Base-by-base conservation (phyloP, 1,140 invertebrate species). In the Drosophila mayri region DNA sequence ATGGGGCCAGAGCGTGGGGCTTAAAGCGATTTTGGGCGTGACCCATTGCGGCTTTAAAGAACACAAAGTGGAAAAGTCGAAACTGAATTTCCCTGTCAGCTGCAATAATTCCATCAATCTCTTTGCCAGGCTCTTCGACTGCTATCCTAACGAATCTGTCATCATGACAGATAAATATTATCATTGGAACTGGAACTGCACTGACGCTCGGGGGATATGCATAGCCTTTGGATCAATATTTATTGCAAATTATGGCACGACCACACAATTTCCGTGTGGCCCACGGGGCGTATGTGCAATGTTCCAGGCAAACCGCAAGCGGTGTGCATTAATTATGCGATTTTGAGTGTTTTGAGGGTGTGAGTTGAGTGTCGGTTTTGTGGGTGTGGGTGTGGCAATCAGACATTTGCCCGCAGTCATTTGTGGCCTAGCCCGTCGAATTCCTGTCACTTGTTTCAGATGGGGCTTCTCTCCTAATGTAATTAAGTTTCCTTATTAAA, bases 221-320 rank as follows among this genome's bases (percentile, higher is more conserved):
- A 30, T 20, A 32, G 30, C 30, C 41, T 25, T 37, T 59, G 61
- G 62, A 77, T 68, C 73, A 77, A 77, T 77, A 77, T 77, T 65
- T 66, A 84, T 68, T 44, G 62, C 49, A 62, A 66, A 76, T 60
- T 70, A 66, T 55, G 55, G 37, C 47, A 22, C 55, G 38, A 25
- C 25, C 46, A 47, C 43, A 76, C 67, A 44, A 35, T 57, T 38
- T 54, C 18, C 43, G 47, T 41, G 60, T 54, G 40, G 49, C 47
- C 49, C 61, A 79, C 47, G 46, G 40, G 70, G 64, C 76, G 76
- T 72, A 76, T 83, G 76, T 60, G 60, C 74, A 54, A 83, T 60
- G 71, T 67, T 60, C 44, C 32, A 40, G 43, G 22, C 28, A 43
- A 46, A 41, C 55, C 76, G 46, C 70, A 84, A 76, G 50, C 44